Base-by-base conservation (phyloP, 2,113 vertebrate genomes). In the Semicossyphus pulcher region DNA sequence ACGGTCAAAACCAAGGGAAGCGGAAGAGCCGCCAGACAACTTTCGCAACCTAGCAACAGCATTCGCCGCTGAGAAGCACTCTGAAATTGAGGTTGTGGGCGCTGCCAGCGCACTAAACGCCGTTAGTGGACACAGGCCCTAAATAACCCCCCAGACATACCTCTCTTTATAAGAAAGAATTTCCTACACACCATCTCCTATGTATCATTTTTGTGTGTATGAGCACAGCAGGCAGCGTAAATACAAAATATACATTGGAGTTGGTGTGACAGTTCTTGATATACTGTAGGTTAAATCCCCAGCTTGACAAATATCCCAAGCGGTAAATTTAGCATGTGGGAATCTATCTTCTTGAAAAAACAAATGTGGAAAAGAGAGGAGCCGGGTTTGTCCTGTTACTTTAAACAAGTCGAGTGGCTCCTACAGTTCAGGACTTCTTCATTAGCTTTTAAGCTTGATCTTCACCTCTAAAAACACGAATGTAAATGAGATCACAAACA, bases 261-360 rank as follows among this genome's bases (percentile, higher is more conserved):
- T 9, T 16, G n/a, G 20, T 15, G 52, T 12, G 45, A 34, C 48
- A 63, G 70, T 25, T n/a, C n/a, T n/a, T 52, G 64, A 69, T 69
- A 18, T 58, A 68, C 44, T 25, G 34, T 49, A 26, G 3, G 5
- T 70, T 70, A 37, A 75, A 58, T 70, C 59, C 53, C 47, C 41
- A 65, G 28, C 15, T 28, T 34, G 44, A 59, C 47, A 48, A 48
- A 21, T 26, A 12, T 58, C 21, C 42, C 4, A 18, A 51, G 16
- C 26, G 11, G 39, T 53, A 42, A 12, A 63, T 75, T 80, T 69
- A 58, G 31, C 52, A 21, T 70, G 65, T 81, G 71, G 52, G 58
- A 75, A 75, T 59, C 20, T 31, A n/a, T n/a, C n/a, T 21, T 37
- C 37, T 45, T 63, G 20, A 45, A 57, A 70, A 75, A 81, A 70